Percentiles rank a stretch among this genome's conserved stretches.
Evolutionary conservation across 2,888 invertebrate species (phyloP).

Genomic region (Aspidapion aeneum): DNA sequence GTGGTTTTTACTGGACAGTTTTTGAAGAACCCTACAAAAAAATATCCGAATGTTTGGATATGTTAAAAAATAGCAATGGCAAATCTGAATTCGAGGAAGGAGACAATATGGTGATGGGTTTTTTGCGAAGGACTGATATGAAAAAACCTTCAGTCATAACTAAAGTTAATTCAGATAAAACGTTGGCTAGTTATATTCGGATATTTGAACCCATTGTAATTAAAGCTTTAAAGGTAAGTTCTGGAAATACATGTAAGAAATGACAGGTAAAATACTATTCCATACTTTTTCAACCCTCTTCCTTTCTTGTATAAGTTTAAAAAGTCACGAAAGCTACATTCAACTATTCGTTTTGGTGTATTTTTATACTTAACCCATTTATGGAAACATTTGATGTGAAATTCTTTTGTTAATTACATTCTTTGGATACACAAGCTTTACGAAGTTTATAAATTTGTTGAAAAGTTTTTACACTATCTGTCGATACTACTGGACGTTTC

Average conservation of each 20-base stretch:
- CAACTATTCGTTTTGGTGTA: too few relatives aligned
- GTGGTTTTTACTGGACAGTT: conserved; percentile 46
- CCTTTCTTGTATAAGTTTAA: too few relatives aligned
- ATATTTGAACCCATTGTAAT: conserved; percentile 95
- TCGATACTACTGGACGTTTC: conserved; percentile 68
- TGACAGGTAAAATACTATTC: too few relatives aligned
- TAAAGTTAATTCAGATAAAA: conserved; percentile 48
- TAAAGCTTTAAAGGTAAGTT: conserved; percentile 75
- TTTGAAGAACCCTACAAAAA: conserved; percentile 45
- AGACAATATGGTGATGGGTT: conserved; percentile 45
- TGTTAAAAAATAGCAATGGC: conserved; percentile 39
- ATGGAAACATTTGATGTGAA: too few relatives aligned
- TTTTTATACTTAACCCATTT: too few relatives aligned
- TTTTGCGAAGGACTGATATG: conserved; percentile 45
- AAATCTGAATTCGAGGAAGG: conserved; percentile 43
- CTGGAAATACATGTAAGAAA: too few relatives aligned
- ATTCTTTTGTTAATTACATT: too few relatives aligned
- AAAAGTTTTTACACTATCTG: conserved; percentile 60
- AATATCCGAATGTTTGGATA: conserved; percentile 37
- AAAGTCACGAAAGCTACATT: too few relatives aligned
- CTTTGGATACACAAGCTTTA: conserved; percentile 71
- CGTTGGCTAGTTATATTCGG: conserved; percentile 76
- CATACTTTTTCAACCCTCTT: too few relatives aligned
- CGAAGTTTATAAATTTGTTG: conserved; percentile 72
- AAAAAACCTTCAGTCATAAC: conserved; percentile 45